These are phyloP conservation scores for Latrodectus geometricus DNA, from an alignment of 1,140 invertebrate genomes.

Conservation along the genomic window DNA sequence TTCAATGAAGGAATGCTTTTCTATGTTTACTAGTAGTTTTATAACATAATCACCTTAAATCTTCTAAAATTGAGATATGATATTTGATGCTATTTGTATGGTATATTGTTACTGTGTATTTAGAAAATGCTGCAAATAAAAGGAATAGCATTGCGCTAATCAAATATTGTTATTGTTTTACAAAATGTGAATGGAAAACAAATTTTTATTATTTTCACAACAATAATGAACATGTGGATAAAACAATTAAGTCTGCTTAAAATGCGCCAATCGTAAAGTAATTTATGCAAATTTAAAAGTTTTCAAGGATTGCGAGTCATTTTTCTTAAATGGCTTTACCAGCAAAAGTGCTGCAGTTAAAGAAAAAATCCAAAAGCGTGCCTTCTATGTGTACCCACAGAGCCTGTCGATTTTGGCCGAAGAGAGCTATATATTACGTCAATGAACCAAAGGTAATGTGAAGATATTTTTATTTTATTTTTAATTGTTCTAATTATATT, in stretches of 20 bases:
- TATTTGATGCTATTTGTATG: too few species aligned
- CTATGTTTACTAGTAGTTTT: too few species aligned
- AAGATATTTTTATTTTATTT: too few species aligned
- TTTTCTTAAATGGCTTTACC: constrained; percentile 51
- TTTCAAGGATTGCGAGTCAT: not conserved
- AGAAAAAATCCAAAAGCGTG: constrained; percentile 59
- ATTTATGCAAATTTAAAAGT: not conserved
- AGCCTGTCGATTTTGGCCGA: constrained; percentile 63
- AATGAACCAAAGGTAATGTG: constrained; percentile 59
- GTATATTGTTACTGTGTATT: too few species aligned
- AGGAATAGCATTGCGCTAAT: too few species aligned
- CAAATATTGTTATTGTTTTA: too few species aligned
- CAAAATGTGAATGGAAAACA: not conserved
- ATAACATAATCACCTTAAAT: too few species aligned
- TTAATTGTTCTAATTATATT: too few species aligned
- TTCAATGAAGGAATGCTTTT: too few species aligned
- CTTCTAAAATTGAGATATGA: too few species aligned
- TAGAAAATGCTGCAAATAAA: too few species aligned
- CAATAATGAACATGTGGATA: not conserved
- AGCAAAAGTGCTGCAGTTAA: constrained; percentile 40
- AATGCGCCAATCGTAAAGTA: not conserved
- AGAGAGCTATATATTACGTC: constrained; percentile 56
- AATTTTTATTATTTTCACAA: not conserved
- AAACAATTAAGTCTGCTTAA: not conserved
- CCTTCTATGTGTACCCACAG: constrained; percentile 37